These are phyloP conservation scores for Pseudomugil gertrudae DNA, from an alignment of 2,797 vertebrate species.

Conservation along the genomic window DNA sequence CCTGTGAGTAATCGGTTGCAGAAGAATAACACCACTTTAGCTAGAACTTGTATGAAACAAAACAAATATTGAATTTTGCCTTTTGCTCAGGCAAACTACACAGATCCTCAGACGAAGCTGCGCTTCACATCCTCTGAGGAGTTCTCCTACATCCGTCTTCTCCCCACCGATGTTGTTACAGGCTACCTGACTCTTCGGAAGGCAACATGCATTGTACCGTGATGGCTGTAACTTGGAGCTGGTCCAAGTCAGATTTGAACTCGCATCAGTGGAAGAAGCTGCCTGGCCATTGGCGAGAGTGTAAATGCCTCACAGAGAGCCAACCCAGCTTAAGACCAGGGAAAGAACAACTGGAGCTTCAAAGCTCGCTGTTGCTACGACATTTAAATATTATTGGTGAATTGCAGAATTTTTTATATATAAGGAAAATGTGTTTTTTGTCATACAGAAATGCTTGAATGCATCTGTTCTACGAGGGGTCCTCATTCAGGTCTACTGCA, in stretches of 20 bases:
- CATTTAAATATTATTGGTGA: conserved; percentile 16
- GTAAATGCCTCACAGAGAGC: not conserved
- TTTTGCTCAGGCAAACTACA: conserved; percentile 90
- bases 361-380: not conserved
- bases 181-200: conserved; percentile 95
- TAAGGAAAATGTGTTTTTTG: not conserved
- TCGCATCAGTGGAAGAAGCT: conserved; percentile 7
- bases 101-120: conserved; percentile 97
- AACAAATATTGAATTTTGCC: conserved; percentile 4
- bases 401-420: not conserved
- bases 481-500: too few species aligned
- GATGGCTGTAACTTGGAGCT: conserved; percentile 53
- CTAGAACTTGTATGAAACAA: conserved; percentile 6
- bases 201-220: conserved; percentile 93
- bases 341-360: conserved; percentile 10
- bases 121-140: conserved; percentile 93
- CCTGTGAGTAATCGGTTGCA: conserved; percentile 84
- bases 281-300: not conserved
- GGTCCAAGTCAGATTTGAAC: conserved; percentile 28
- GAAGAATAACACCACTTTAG: not conserved
- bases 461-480: too few species aligned
- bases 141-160: conserved; percentile 95
- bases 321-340: too few species aligned
- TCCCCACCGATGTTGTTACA: conserved; percentile 93
- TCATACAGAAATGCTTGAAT: conserved; percentile 1